Base-by-base conservation (phyloP, 2,113 vertebrate genomes). In the Propithecus coquereli region DNA sequence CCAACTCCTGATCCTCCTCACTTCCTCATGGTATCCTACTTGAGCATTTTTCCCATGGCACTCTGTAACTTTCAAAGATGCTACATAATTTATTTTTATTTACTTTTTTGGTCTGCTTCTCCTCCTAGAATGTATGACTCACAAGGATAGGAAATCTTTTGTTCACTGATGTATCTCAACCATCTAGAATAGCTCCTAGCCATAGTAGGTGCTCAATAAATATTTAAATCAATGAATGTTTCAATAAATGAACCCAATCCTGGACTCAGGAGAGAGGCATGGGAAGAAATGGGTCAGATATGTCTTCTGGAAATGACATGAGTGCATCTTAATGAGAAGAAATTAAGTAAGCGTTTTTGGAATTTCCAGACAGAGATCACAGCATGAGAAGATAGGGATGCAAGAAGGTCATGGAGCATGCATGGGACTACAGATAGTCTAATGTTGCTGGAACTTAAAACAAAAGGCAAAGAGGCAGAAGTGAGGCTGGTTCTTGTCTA, bases 381-480 rank as follows among this genome's bases (percentile, higher is more conserved):
- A 57, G 12, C n/a, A 54, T n/a, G n/a, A 54, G 30, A 92, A 76
- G 47, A 73, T 66, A 57, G 0, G 11, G 63, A 63, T 13, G 5
- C 2, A 25, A 47, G 57, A 12, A 40, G 23, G 3, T 8, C 8
- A 6, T 0, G 34, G 25, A 50, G 30, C 57, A n/a, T n/a, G 32
- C 1, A 1, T 9, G 17, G 45, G 59, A 54, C 37, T 22, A 50
- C 57, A 40, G 63, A 25, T 2, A 65, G 54, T 16, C 5, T 10
- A 2, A 23, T 34, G 8, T 20, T 84, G 4, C 30, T 57, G 32
- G 14, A 59, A 65, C 12, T 68, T 59, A 59, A 82, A 82, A 47
- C 27, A 82, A 70, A 34, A 59, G 12, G 54, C 43, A 34, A 11
- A n/a, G 18, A 63, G 66, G 68, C 16, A 47, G 63, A 59, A 23